Evolutionary conservation across 2,113 vertebrate genomes (phyloP), one percentile per base, ranked within the genome.

Genomic region (Clarias macrocephalus): DNA sequence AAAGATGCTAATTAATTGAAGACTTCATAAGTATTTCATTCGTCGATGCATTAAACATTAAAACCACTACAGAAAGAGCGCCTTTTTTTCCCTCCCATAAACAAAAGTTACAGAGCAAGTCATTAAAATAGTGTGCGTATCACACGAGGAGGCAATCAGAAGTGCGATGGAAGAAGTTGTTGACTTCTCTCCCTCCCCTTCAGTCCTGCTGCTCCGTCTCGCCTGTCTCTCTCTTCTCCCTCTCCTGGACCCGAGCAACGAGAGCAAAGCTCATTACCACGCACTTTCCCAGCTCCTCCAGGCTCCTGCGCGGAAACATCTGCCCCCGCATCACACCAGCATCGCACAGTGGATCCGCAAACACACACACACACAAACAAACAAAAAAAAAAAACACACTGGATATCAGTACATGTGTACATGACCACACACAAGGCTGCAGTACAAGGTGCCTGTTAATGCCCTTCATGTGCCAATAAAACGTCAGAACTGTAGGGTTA

Each of bases 231-330:
- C 80, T 89, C 80, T 88, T 86, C 87, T 81, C 30, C 56, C 83
- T 86, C 84, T 88, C 85, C 80, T 84, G 72, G 85, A 87, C 90
- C 80, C 60, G 66, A 82, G 87, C 85, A 90, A 88, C 76, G 63
- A 90, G 88, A 90, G 89, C 85, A 90, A 90, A 90, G 89, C 89
- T 90, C 89, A 90, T 89, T 89, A 88, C 90, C 88, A 88, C 88
- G 62, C 54, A 72, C 90, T 89, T 88, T 88, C 86, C 80, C 87
- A 82, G 77, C 89, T 86, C 87, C 88, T 88, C 85, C 85, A 89
- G 87, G 88, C 90, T 89, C 88, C 87, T 85, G 82, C 87, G 65
- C 72, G 21, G 77, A 80, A 89, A 88, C 89, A 89, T 85, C 90
- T 83, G 87, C 90, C 88, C 90, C 89, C 89, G 89, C 89, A 87